Base-by-base conservation (phyloP, 2,888 invertebrate genomes). In the Stenodera caucasica region DNA sequence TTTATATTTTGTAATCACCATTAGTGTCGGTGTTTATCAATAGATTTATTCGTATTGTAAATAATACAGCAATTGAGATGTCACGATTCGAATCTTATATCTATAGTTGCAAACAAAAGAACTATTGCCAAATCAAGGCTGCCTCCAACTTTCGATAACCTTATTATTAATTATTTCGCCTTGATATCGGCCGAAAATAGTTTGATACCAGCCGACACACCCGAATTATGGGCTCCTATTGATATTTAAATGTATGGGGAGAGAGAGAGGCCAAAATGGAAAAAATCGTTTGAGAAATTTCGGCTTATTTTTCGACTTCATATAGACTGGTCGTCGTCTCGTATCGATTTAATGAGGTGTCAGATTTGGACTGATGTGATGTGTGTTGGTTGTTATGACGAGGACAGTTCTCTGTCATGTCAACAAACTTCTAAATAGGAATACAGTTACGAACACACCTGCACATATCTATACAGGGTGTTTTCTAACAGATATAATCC, bases 1-100 rank as follows among this genome's bases (percentile, higher is more conserved):
- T 63, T 63, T 63, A 60, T 60, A 54, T 63, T 63, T 55, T 57
- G 63, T 60, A 63, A 63, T 63, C 63, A 63, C 57, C 63, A 63
- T 63, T 51, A 63, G 57, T 57, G 63, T 63, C 63, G 45, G 45
- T 45, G 45, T 45, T 45, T 45, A 45, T 32, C 56, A 54, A 54
- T 56, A 23, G 56, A 62, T 58, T 58, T 62, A 58, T 62, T 55
- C 55, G 37, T 29, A 62, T 55, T 58, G 55, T 61, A 58, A 62
- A 58, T 58, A 55, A 58, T 53, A 54, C 53, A 33, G 53, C 56
- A 60, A 60, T 60, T 60, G 55, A 53, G 45, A 23, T 45, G 45
- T 45, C 45, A 45, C 45, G 45, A 45, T 45, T 23, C 23, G 23
- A 45, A 45, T 45, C 45, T 45, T 23, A 18, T 21, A 45, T 45